These are phyloP conservation scores for Champsocephalus gunnari DNA, from an alignment of 2,797 vertebrate genomes.

Conservation along the genomic window DNA sequence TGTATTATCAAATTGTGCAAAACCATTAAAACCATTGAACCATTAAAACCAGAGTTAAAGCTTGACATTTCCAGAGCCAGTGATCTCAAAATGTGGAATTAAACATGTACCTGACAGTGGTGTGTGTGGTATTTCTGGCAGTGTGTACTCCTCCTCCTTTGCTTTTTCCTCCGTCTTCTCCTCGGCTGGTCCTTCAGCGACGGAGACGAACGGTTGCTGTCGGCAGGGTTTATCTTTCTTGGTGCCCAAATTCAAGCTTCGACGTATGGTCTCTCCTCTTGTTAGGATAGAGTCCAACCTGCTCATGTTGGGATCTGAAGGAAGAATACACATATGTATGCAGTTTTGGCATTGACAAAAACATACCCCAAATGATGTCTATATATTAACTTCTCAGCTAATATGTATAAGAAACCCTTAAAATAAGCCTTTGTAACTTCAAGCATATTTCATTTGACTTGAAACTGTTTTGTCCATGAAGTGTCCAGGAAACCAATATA, in stretches of 20 bases:
- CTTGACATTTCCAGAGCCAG: too few relatives aligned
- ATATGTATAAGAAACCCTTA: neutral
- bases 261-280: slow-evolving; percentile 21
- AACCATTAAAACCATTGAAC: too few relatives aligned
- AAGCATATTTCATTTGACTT: too few relatives aligned
- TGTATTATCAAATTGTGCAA: too few relatives aligned
- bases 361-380: too few relatives aligned
- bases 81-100: too few relatives aligned
- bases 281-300: slow-evolving; percentile 5
- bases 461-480: neutral
- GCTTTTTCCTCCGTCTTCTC: slow-evolving; percentile 17
- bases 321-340: neutral
- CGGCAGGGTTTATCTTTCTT: slow-evolving; percentile 53
- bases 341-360: too few relatives aligned
- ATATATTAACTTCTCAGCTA: too few relatives aligned
- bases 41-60: too few relatives aligned
- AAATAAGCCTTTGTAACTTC: neutral
- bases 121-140: slow-evolving; percentile 75
- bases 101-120: slow-evolving; percentile 81
- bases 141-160: slow-evolving; percentile 39
- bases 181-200: slow-evolving; percentile 21
- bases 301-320: slow-evolving; percentile 59
- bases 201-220: neutral
- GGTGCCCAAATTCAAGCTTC: slow-evolving; percentile 43
- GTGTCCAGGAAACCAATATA: neutral